Percentiles rank a stretch among this genome's conserved stretches.
Conservation (phyloP, 2,797 vertebrate genomes). For the Dicrostonyx torquatus region DNA sequence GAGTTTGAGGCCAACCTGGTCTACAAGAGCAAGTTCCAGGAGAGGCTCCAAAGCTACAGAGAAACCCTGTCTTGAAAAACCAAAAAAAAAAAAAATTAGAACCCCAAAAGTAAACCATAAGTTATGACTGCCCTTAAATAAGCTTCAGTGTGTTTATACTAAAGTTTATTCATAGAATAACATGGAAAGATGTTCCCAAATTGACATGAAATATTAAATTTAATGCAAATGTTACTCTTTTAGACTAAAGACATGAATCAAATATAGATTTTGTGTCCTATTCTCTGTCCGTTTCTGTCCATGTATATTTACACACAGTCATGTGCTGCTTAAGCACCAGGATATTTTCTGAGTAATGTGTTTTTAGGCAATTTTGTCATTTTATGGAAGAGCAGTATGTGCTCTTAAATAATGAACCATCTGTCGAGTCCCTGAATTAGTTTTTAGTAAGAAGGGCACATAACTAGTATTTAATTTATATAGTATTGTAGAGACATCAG, state of each 20-base stretch:
- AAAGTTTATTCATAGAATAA: constrained; percentile 16
- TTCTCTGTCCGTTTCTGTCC: background rate
- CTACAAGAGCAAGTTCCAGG: too few species aligned
- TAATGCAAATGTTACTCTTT: background rate
- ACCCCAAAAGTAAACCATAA: constrained; percentile 38
- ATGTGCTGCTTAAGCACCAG: background rate
- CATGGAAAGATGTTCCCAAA: background rate
- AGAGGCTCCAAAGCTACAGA: too few species aligned
- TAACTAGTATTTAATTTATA: background rate
- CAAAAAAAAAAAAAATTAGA: too few species aligned
- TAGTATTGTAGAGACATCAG: background rate
- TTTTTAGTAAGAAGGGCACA: background rate
- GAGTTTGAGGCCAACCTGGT: too few species aligned
- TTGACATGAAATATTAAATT: background rate
- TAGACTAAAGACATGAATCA: background rate
- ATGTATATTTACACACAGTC: too few species aligned
- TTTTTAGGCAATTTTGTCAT: background rate
- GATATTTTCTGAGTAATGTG: background rate
- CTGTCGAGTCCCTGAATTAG: background rate
- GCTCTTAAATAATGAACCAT: background rate
- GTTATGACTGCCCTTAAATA: background rate
- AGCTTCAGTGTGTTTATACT: constrained; percentile 20
- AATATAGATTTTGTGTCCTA: background rate
- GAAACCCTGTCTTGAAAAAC: too few species aligned
- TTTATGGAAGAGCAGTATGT: background rate